Base-by-base conservation (phyloP, 2,113 vertebrate genomes). In the Merops nubicus region DNA sequence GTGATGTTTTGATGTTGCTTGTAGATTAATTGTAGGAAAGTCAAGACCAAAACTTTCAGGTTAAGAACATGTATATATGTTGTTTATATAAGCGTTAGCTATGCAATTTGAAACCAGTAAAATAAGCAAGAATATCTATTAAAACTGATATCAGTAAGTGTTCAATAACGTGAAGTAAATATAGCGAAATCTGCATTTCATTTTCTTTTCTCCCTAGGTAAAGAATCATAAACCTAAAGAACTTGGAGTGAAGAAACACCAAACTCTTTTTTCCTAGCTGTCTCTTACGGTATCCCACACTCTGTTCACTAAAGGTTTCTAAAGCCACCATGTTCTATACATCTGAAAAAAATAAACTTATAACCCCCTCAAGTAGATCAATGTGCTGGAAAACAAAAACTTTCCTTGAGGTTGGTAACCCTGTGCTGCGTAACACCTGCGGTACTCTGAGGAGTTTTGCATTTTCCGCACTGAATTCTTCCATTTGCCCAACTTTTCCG, bases 371-470 rank as follows among this genome's bases (percentile, higher is more conserved):
- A 50, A 8, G 21, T 4, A 65, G 21, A 25, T 4, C 48, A 31
- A 73, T 53, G 17, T 42, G 5, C 7, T 78, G 29, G 28, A 64
- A 83, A 69, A 80, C 1, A 82, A 36, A 83, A 15, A 3, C 1
- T 69, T 6, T 85, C 12, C 11, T 9, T 69, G 13, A 26, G n/a
- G 4, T 9, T 85, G 0, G 0, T 20, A 83, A 21, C 16, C 8
- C 21, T 62, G 25, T 12, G 19, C 34, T 54, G 12, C 2, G 1
- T 33, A 53, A 70, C 6, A 36, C 16, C 33, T 54, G 33, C 57
- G 17, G 12, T 56, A 73, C 7, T 33, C 36, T 19, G 6, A 67
- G 45, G 34, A 54, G 4, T 4, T 92, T 69, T 76, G 4, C 1
- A 13, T 47, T 78, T 63, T 70, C 9, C 9, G 5, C 3, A 17